These are phyloP conservation scores for Cirrhinus mrigala DNA, from an alignment of 2,797 vertebrate genomes.

Conservation along the genomic window DNA sequence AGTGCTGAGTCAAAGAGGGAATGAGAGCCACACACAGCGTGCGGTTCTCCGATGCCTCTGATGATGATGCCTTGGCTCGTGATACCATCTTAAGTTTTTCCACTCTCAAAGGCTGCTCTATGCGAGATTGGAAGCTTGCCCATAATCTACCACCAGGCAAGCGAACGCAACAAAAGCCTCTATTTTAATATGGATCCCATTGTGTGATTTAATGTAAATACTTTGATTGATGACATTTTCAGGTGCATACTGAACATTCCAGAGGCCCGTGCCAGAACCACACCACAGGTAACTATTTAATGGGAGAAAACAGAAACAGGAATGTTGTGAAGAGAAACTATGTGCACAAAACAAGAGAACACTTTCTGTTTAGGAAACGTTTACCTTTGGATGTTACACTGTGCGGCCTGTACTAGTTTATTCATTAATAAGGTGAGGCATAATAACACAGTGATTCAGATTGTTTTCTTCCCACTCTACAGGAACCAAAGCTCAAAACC, in stretches of 20 bases:
- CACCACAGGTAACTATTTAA: conserved; percentile 65
- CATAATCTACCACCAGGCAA: conserved; percentile 58
- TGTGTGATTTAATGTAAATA: conserved; percentile 73
- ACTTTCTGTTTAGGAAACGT: conserved; percentile 27
- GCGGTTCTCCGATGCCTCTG: conserved; percentile 64
- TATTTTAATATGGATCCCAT: conserved; percentile 69
- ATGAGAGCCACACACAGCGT: conserved; percentile 70
- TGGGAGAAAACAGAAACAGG: conserved; percentile 37
- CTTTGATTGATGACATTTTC: conserved; percentile 78
- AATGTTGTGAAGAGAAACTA: conserved; percentile 5
- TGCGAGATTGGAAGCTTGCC: conserved; percentile 63
- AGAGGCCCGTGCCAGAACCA: conserved; percentile 65
- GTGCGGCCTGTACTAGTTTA: neutral
- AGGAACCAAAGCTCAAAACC: conserved; percentile 46
- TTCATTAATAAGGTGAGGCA: conserved; percentile 29
- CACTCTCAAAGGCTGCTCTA: conserved; percentile 65
- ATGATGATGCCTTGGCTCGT: conserved; percentile 65
- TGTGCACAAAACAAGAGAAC: conserved; percentile 19
- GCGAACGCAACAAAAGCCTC: conserved; percentile 74
- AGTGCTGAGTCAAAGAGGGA: conserved; percentile 59
- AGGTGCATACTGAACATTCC: conserved; percentile 80
- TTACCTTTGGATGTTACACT: conserved; percentile 10
- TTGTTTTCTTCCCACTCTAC: conserved; percentile 53
- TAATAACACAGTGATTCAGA: conserved; percentile 48
- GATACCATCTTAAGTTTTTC: conserved; percentile 74